These are phyloP conservation scores for Eleutherodactylus coqui DNA, from an alignment of 2,797 vertebrate species.

Conservation along the genomic window DNA sequence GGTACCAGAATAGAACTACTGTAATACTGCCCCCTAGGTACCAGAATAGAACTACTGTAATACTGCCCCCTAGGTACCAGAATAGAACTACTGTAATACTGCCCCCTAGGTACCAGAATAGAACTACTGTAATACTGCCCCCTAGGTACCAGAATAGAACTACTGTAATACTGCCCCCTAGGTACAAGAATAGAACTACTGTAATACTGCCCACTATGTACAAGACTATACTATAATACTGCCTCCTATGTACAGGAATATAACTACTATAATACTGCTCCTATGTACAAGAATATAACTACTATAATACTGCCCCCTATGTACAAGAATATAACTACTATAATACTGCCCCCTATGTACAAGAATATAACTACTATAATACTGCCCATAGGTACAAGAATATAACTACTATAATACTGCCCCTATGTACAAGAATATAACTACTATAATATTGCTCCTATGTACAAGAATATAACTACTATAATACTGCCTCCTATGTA, in stretches of 20 bases:
- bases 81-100: not conserved
- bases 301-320: conserved; percentile 1
- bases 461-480: conserved; percentile 5
- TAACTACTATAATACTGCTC: not conserved
- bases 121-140: not conserved
- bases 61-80: not conserved
- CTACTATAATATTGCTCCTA: conserved; percentile 6
- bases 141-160: not conserved
- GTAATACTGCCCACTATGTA: not conserved
- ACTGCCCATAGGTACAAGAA: not conserved
- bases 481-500: not conserved
- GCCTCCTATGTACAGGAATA: not conserved
- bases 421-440: not conserved
- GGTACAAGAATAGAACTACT: not conserved
- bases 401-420: conserved; percentile 13
- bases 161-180: not conserved
- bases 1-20: too few relatives aligned
- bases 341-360: not conserved
- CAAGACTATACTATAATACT: not conserved
- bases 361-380: conserved; percentile 10
- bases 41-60: too few relatives aligned
- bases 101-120: not conserved
- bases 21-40: too few relatives aligned
- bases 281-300: not conserved
- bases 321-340: conserved; percentile 3